Evolutionary conservation across 1,140 invertebrate species (phyloP), one percentile per base, ranked within the genome.

Genomic region (Drosophila nikananu): DNA sequence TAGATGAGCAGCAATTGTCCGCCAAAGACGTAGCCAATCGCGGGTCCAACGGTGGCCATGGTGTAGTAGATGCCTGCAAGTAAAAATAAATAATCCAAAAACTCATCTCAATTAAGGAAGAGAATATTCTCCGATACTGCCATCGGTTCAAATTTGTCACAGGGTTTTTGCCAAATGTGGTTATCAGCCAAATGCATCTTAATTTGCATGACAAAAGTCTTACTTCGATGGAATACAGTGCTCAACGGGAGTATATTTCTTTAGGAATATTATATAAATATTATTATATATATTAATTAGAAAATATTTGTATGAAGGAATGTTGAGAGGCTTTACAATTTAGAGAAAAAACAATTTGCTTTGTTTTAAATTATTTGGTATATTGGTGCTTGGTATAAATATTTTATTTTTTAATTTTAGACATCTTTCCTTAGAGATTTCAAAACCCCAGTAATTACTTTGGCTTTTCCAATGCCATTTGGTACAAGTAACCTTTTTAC

Each of bases 11-110:
- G 93, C 81, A 97, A 94, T 91, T 97, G 95, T 1, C 96, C 96
- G 3, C 97, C 97, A 4, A 97, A 81, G 7, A 97, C 94, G 93
- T 97, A 97, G 15, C 97, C 97, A 61, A 97, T 91, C 17, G 97
- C 97, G 32, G 97, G 97, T 19, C 97, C 97, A 81, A 98, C 94
- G 30, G 97, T 95, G 5, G 97, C 95, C 95, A 97, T 96, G 15
- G 96, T 96, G 86, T 97, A 97, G 89, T 95, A 97, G 80, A 96
- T 95, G 87, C 96, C 97, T 96, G 93, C 81, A 41, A 67, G 70
- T 81, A 41, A 65, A 80, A 72, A 73, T 17, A 48, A 4, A 52
- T 3, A 12, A 13, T 39, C 1, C 54, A n/a, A n/a, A 61, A 60
- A 25, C 35, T 42, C 10, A 25, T n/a, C 12, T 49, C 6, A 35